Base-by-base conservation (phyloP, 1,140 invertebrate species). In the Lasaia peninsularis region DNA sequence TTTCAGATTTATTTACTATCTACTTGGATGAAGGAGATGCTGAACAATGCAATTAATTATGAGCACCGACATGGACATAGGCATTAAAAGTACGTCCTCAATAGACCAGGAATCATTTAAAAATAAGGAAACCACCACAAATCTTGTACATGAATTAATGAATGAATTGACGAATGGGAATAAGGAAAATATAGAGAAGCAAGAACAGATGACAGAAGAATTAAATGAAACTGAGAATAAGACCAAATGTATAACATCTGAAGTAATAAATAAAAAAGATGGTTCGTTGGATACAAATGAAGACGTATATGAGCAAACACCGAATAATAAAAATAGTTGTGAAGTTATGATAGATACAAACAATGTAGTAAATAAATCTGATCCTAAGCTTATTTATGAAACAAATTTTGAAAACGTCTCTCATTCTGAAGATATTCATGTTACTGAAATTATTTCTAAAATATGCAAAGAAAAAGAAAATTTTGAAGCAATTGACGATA, bases 11-110 rank as follows among this genome's bases (percentile, higher is more conserved):
- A 24, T 20, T 18, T 9, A 44, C 10, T 6, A 28, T 8, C 12
- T n/a, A 37, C 20, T 14, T 28, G 5, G 33, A 57, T 31, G 28
- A 8, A 63, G 61, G 71, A 80, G 69, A 76, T 75, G 74, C 64
- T 70, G 67, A 69, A 84, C 71, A 77, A 87, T 87, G 84, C 78
- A 85, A 87, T 75, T 87, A 71, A 84, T 84, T 70, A 58, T 80
- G 58, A 77, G 80, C 31, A 63, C 71, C 68, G 80, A 84, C 52
- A 31, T 61, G 52, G 64, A 64, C 62, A 64, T 71, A 72, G 67
- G 67, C 53, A 70, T 73, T 67, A 60, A 71, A 60, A 67, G 48
- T 54, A 79, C 78, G 48, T 86, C 85, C 79, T 73, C 81, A 44
- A 56, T 65, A 0, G 53, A 79, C 50, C 62, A 76, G 18, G 53